Conservation (phyloP, 2,113 vertebrate species). For the Rhadina sibilatrix region DNA sequence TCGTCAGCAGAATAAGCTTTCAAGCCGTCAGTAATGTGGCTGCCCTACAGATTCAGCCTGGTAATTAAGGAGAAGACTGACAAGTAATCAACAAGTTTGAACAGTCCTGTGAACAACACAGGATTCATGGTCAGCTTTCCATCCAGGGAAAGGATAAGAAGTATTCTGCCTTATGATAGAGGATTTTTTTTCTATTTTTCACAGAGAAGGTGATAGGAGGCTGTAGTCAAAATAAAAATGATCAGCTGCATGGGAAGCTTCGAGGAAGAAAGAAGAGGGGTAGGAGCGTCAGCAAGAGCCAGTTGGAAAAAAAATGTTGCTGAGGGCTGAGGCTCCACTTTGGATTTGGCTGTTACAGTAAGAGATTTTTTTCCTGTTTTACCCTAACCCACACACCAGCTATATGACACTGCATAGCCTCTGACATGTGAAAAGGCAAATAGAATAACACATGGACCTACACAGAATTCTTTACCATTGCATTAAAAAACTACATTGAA, state of each 20-base stretch:
- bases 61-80: background rate
- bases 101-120: background rate
- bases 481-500: background rate
- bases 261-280: background rate
- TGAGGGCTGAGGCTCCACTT: background rate
- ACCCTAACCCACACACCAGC: background rate
- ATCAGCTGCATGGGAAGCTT: background rate
- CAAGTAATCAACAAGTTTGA: background rate
- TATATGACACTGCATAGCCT: accelerated
- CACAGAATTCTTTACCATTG: background rate
- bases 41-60: background rate
- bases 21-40: background rate
- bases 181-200: background rate
- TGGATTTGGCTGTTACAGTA: background rate
- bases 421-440: background rate
- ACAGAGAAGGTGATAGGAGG: background rate
- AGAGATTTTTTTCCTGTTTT: background rate
- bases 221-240: background rate
- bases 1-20: slow-evolving; percentile 6
- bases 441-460: background rate
- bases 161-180: background rate
- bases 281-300: background rate
- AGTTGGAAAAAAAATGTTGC: background rate
- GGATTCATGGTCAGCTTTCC: background rate
- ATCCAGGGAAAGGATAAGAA: background rate